These are phyloP conservation scores for Melipona beecheii DNA, from an alignment of 2,888 invertebrate genomes.

Conservation along the genomic window DNA sequence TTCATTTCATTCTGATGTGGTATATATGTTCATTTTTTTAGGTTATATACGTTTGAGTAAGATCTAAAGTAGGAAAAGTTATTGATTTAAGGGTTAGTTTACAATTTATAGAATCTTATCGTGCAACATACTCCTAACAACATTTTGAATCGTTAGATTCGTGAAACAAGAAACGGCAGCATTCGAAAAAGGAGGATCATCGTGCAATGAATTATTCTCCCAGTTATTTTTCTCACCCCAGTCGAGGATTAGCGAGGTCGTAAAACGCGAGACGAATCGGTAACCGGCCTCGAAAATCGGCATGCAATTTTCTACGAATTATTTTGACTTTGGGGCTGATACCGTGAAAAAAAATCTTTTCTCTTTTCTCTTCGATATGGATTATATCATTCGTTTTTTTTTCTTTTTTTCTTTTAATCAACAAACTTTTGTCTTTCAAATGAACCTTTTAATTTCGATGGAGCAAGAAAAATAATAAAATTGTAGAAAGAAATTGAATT, in stretches of 20 bases:
- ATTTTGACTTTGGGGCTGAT: neutral
- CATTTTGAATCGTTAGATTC: neutral
- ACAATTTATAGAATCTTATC: too few relatives aligned
- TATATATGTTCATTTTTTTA: too few relatives aligned
- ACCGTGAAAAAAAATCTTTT: neutral
- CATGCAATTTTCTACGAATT: conserved; percentile 44
- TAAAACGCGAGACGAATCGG: conserved; percentile 53
- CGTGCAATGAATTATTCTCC: neutral
- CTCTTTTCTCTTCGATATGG: too few relatives aligned
- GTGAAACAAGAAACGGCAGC: neutral
- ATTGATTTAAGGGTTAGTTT: too few relatives aligned
- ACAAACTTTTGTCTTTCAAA: too few relatives aligned
- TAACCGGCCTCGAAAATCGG: conserved; percentile 49
- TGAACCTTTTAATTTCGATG: too few relatives aligned
- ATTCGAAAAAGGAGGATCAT: neutral
- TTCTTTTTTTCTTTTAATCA: neutral
- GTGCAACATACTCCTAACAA: too few relatives aligned
- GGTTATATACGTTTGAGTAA: too few relatives aligned
- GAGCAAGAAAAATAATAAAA: too few relatives aligned
- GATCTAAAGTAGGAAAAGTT: too few relatives aligned
- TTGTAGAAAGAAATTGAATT: too few relatives aligned
- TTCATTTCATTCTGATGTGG: too few relatives aligned
- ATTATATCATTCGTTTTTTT: neutral
- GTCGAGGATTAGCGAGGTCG: neutral
- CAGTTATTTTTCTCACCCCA: conserved; percentile 7